Conservation (phyloP, 1,140 invertebrate species). For the Eurosta solidaginis region DNA sequence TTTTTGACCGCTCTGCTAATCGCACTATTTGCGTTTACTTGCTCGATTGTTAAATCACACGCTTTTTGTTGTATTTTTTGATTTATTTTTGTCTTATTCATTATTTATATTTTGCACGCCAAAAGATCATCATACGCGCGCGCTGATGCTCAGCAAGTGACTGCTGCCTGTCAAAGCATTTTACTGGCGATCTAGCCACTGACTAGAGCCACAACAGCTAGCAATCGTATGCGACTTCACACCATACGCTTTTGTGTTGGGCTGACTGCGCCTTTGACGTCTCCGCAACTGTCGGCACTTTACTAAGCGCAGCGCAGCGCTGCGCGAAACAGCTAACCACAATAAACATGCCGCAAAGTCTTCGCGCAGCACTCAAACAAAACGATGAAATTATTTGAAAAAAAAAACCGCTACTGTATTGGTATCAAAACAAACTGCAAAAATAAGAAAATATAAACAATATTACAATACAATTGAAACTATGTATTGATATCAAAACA, state of each 20-base stretch:
- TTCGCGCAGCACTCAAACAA: not conserved
- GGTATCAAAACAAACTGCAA: not conserved
- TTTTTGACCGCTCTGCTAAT: not conserved
- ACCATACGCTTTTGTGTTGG: not conserved
- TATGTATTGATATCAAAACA: not conserved
- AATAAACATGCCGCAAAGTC: not conserved
- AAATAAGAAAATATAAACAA: not conserved
- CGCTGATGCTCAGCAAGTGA: conserved; percentile 14
- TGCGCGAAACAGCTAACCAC: not conserved
- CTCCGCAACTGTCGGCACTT: not conserved
- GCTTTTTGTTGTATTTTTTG: not conserved
- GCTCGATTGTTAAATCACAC: too few species aligned
- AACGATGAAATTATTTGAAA: not conserved
- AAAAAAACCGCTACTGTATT: not conserved
- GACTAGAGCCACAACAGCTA: conserved; percentile 13
- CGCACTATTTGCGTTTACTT: not conserved
- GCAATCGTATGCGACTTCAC: not conserved
- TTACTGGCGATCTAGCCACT: conserved; percentile 7
- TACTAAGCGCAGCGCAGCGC: not conserved
- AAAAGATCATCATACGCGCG: conserved; percentile 17
- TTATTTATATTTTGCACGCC: conserved; percentile 1
- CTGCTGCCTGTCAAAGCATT: conserved; percentile 20
- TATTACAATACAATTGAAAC: not conserved
- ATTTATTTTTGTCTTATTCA: not conserved
- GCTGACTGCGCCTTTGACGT: not conserved